Base-by-base conservation (phyloP, 2,888 invertebrate species). In the Campopleginae sp. region DNA sequence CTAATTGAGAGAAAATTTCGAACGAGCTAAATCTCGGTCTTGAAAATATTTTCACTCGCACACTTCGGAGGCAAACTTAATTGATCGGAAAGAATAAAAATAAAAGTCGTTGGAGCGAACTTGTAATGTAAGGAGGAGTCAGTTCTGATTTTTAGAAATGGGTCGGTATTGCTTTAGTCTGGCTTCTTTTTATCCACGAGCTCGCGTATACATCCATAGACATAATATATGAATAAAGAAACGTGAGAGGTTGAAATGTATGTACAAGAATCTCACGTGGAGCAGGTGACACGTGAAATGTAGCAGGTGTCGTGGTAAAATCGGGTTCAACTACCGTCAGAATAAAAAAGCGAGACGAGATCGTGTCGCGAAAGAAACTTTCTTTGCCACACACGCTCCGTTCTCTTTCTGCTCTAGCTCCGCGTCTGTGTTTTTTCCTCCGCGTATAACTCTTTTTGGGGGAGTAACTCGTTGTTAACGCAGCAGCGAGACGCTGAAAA, bases 271-370 rank as follows among this genome's bases (percentile, higher is more conserved):
- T 51, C 33, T 42, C 19, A 44, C 27, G 42, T 10, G 23, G 58
- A 51, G 61, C 75, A 44, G 63, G 70, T 71, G 71, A 80, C 75
- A 61, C 51, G 68, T 68, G 74, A 74, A 54, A 51, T 58, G 77
- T 72, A 58, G 65, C 54, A 74, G 79, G 51, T 63, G 75, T 75
- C 46, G 46, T 46, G 75, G 48, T n/a, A n/a, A 66, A 71, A 82
- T 65, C 71, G 75, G 48, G 83, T 80, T 84, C 83, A 76, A 70
- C 79, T 75, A 80, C 75, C 75, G 46, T 63, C 33, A 27, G 6
- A 42, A 61, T 7, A 33, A 78, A 48, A 54, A 75, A 46, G 54
- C 33, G 31, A 19, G 61, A 48, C 61, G 63, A 75, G 70, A 31
- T 75, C 66, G 70, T 12, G 70, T 46, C 70, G 27, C 65, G 65